Percentiles rank a stretch among this genome's conserved stretches.
phyloP scores from a whole-genome alignment of 1,140 invertebrate species.

The Lepidurus apus region DNA sequence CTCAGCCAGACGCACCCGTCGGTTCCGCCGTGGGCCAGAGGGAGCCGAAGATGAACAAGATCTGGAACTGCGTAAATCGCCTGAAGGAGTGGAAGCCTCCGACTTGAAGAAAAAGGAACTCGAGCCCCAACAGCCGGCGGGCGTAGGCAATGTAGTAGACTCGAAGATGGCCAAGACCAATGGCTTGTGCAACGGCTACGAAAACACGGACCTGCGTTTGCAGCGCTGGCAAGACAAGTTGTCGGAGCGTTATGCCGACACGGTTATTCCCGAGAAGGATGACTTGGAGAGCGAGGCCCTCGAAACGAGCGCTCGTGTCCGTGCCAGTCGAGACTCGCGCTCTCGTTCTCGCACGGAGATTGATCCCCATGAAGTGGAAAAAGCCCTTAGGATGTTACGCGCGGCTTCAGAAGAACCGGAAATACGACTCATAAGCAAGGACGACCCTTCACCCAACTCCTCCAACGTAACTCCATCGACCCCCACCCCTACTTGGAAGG shows the following conservation, averaged over 20 bases:
- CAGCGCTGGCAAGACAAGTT: conserved; percentile 55
- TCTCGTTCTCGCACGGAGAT: conserved; percentile 42
- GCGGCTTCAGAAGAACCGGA: conserved; percentile 27
- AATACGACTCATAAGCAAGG: neutral
- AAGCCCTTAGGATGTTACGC: conserved; percentile 35
- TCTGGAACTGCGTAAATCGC: conserved; percentile 33
- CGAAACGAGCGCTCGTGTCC: conserved; percentile 33
- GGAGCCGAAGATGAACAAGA: conserved; percentile 33
- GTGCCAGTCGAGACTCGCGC: conserved; percentile 47
- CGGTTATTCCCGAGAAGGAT: conserved; percentile 30
- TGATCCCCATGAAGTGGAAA: conserved; percentile 38
- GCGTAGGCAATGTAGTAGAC: conserved; percentile 49
- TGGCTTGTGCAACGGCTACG: conserved; percentile 41
- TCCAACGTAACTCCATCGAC: too few species aligned
- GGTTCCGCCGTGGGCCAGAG: conserved; percentile 69
- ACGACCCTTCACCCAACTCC: neutral
- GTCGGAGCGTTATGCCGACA: conserved; percentile 24
- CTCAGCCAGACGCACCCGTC: conserved; percentile 67
- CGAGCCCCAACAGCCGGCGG: conserved; percentile 35
- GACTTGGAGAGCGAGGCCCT: conserved; percentile 31
- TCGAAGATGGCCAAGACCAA: conserved; percentile 41
- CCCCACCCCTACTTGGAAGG: neutral
- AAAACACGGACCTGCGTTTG: conserved; percentile 56
- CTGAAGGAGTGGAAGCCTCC: conserved; percentile 34
- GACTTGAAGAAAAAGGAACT: conserved; percentile 29